Base-by-base conservation (phyloP, 2,797 vertebrate species). In the Sebastiscus albofasciatus region DNA sequence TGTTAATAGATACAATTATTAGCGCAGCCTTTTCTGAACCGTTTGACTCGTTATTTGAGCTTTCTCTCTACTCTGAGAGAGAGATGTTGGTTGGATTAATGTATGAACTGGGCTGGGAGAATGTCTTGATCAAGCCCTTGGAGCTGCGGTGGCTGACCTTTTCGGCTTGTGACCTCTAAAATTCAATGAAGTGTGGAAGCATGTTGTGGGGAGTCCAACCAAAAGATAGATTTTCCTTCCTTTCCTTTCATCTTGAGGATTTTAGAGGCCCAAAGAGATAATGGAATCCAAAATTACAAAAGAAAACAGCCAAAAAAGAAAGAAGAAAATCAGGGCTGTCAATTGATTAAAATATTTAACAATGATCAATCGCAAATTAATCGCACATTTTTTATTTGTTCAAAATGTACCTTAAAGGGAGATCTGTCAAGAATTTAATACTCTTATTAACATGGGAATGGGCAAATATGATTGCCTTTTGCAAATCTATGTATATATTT, bases 151-250 rank as follows among this genome's bases (percentile, higher is more conserved):
- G 9, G 18, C 13, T 55, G 56, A 67, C 34, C 59, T 64, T 34
- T 34, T 56, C 31, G 3, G n/a, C 66, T 46, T 26, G 42, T 52
- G 60, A 81, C 33, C 33, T 75, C 56, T 33, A 67, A 67, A 81
- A 77, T 67, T 80, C 52, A 80, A 73, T 69, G 42, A 49, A 31
- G 2, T 29, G 24, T 6, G 26, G 42, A 66, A 1, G 13, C 31
- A 22, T 46, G 46, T 49, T 20, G 18, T 49, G 18, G 18, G 18
- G 16, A 49, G 46, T 49, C 46, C 46, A 49, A 49, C 7, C 46
- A 49, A 49, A 49, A 18, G 7, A 49, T 49, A 20, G 1, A 18
- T 49, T 49, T 49, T 8, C 46, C 46, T 49, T 49, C 46, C 22
- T 26, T 56, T 55, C 24, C 52, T 36, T 52, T 58, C 20, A 22